Evolutionary conservation across 2,113 vertebrate species (phyloP), one percentile per base, ranked within the genome.

Genomic region (Epinephelus fuscoguttatus): DNA sequence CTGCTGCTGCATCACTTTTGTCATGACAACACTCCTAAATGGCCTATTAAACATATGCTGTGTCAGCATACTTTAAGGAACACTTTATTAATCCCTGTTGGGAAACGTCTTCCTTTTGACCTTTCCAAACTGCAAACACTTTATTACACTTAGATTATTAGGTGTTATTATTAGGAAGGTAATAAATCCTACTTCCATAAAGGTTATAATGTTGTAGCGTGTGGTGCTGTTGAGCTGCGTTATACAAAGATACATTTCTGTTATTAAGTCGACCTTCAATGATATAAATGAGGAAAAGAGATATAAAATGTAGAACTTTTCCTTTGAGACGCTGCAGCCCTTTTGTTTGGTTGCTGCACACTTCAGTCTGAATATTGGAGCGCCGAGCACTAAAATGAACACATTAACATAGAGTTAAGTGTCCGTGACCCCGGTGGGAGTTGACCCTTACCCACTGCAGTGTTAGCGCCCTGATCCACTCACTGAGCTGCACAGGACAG

Each of bases 371-470:
- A 50, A 71, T 72, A 45, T 25, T 53, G 45, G 4, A 25, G 23
- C 4, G 4, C 13, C 27, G 49, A 76, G 25, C n/a, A 13, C 33
- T 53, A 3, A 63, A 59, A 49, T 68, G 4, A 80, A 47, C 2
- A 45, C 4, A 56, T 73, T 50, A 81, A 72, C 77, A 76, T 76
- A 4, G 0, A 53, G 49, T 14, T 13, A 40, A 69, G 72, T n/a
- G 0, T n/a, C 18, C 14, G 61, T 33, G 52, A n/a, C 53, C 18
- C 40, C 53, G 8, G 53, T 14, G 55, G 71, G 49, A 64, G 23
- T 7, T 14, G 66, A 75, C 79, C 53, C n/a, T 17, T 1, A 62
- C 19, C 25, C 66, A 10, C 37, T 2, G 27, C 47, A 21, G 42
- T 27, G 42, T 70, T 66, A 13, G 21, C 0, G 1, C 6, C 37